phyloP scores from a whole-genome alignment of 92 coral and sea anemone genomes.

The Isaurus tuberculatus region DNA sequence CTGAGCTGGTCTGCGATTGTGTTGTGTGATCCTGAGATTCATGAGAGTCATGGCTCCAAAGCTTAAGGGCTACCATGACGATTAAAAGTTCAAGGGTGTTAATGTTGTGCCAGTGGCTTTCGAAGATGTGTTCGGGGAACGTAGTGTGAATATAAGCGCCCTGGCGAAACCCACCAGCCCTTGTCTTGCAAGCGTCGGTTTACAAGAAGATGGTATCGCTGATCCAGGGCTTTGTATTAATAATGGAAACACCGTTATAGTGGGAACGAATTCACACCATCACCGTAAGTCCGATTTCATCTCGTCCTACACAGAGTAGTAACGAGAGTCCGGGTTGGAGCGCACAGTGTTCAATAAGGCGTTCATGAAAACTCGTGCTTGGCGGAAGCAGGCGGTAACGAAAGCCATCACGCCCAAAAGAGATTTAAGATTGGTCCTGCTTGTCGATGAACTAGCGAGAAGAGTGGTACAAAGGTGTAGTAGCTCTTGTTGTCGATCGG shows the following conservation, averaged over 20 bases:
- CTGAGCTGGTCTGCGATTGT: constrained; percentile 49
- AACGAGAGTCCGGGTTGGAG: constrained; percentile 6
- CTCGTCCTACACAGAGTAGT: constrained; percentile 22
- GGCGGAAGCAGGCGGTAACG: constrained; percentile 45
- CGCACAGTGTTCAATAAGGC: constrained; percentile 25
- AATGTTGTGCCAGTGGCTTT: constrained; percentile 34
- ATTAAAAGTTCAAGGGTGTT: constrained; percentile 34
- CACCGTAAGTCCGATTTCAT: constrained; percentile 49
- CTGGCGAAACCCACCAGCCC: constrained; percentile 27
- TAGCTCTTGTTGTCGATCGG: constrained; percentile 25
- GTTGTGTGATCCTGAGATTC: constrained; percentile 16
- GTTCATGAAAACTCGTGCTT: constrained; percentile 43
- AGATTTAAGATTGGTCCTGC: constrained; percentile 26
- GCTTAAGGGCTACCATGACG: constrained; percentile 37
- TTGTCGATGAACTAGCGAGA: background rate
- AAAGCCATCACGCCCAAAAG: constrained; percentile 44
- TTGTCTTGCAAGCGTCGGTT: constrained; percentile 45
- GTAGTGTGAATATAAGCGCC: constrained; percentile 44
- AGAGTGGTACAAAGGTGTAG: constrained; percentile 34
- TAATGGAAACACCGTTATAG: constrained; percentile 39
- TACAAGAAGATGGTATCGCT: constrained; percentile 28
- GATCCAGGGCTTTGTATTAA: constrained; percentile 39
- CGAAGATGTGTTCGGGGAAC: constrained; percentile 29
- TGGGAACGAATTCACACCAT: constrained; percentile 42
- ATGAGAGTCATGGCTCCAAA: background rate